A percentile compares a stretch with the other conserved stretches of the same genome.
phyloP scores from a whole-genome alignment of 2,888 invertebrate species.

The Osmoderma eremita region DNA sequence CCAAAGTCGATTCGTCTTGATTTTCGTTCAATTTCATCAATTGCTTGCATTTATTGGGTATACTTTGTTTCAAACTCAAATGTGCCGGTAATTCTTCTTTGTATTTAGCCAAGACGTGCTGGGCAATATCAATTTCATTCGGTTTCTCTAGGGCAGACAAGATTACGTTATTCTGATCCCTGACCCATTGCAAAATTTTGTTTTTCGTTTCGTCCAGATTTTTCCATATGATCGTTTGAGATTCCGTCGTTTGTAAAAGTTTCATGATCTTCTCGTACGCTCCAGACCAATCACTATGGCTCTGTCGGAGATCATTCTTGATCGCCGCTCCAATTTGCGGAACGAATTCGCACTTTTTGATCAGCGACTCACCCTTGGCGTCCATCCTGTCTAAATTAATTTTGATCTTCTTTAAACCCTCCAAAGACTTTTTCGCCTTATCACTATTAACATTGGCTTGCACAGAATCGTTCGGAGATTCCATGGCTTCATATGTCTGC shows the following conservation, averaged over 20 bases:
- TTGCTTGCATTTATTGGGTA: slow-evolving; percentile 82
- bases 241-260: slow-evolving; percentile 83
- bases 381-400: slow-evolving; percentile 81
- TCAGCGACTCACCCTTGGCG: slow-evolving; percentile 76
- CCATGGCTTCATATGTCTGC: slow-evolving; percentile 71
- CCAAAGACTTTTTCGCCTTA: slow-evolving; percentile 79
- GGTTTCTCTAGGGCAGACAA: slow-evolving; percentile 80
- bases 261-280: slow-evolving; percentile 77
- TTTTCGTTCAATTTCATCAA: slow-evolving; percentile 79
- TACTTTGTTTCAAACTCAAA: slow-evolving; percentile 78
- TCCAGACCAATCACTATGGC: slow-evolving; percentile 76
- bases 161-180: slow-evolving; percentile 81
- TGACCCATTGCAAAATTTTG: slow-evolving; percentile 85
- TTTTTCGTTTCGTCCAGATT: slow-evolving; percentile 89
- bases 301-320: slow-evolving; percentile 70
- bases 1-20: slow-evolving; percentile 75
- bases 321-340: slow-evolving; percentile 73
- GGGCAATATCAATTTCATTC: slow-evolving; percentile 83
- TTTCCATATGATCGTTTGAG: slow-evolving; percentile 91
- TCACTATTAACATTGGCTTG: slow-evolving; percentile 78
- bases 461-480: slow-evolving; percentile 76
- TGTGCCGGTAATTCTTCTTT: slow-evolving; percentile 86
- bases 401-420: slow-evolving; percentile 79
- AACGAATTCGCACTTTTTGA: slow-evolving; percentile 75
- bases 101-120: slow-evolving; percentile 82